These are phyloP conservation scores for Grallaria varia DNA, from an alignment of 2,113 vertebrate genomes.

Conservation along the genomic window DNA sequence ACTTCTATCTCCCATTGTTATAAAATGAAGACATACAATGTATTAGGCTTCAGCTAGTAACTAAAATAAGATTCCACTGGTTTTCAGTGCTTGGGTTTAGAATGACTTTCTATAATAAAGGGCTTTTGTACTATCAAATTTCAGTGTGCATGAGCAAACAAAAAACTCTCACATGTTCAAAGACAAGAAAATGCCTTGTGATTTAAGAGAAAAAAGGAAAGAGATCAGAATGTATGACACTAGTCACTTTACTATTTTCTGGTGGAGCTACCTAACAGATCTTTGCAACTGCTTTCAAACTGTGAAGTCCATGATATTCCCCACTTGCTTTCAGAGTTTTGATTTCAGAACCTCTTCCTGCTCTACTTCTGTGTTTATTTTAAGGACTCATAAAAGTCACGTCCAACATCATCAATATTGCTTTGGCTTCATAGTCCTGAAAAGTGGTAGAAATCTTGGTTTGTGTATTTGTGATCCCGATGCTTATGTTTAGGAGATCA, in stretches of 20 bases:
- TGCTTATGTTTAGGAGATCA: background rate
- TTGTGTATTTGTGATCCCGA: background rate
- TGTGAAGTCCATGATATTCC: background rate
- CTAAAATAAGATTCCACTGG: background rate
- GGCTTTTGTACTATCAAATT: constrained; percentile 54
- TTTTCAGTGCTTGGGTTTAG: constrained; percentile 21
- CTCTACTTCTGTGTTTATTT: background rate
- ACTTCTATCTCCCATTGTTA: background rate
- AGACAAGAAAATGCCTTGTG: constrained; percentile 57
- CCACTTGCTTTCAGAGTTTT: background rate
- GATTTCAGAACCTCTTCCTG: background rate
- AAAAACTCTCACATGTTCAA: constrained; percentile 58
- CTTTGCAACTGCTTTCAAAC: background rate
- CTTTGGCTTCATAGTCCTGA: background rate
- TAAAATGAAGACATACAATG: background rate
- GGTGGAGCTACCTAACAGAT: background rate
- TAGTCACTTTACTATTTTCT: background rate
- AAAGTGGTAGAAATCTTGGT: background rate
- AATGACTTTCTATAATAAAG: constrained; percentile 47
- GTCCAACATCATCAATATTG: background rate
- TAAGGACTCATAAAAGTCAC: background rate
- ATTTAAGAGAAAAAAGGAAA: constrained; percentile 47
- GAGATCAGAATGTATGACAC: background rate
- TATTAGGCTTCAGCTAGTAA: background rate
- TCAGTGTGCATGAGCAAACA: constrained; percentile 54